Conservation (phyloP, 2,797 vertebrate genomes). For the Myotis daubentonii region DNA sequence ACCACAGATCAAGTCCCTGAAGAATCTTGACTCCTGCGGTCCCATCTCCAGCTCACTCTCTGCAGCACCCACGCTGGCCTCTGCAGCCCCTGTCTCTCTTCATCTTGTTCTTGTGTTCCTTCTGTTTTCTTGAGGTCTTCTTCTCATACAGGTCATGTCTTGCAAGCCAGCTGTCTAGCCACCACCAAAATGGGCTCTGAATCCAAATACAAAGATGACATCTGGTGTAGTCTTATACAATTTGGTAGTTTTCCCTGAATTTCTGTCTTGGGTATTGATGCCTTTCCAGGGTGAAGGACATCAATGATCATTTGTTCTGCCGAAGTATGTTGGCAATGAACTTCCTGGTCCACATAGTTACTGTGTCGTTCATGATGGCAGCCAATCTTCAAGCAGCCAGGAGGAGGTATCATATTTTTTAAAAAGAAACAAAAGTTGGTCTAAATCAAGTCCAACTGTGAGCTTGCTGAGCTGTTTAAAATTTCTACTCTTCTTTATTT, state of each 20-base stretch:
- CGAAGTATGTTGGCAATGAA: not conserved
- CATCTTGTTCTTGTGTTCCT: not conserved
- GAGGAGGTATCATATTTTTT: not conserved
- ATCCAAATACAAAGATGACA: not conserved
- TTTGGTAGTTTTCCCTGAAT: not conserved
- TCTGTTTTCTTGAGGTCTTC: not conserved
- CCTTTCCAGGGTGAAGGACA: not conserved
- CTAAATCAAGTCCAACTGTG: not conserved
- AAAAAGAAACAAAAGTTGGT: not conserved
- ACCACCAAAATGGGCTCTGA: not conserved
- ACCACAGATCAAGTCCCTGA: not conserved
- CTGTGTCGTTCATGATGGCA: not conserved
- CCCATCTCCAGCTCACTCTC: not conserved
- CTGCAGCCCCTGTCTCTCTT: not conserved
- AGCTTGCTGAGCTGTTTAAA: not conserved
- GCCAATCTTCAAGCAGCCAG: not conserved
- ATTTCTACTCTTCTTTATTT: not conserved
- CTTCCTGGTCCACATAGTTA: not conserved
- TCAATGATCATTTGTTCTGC: not conserved
- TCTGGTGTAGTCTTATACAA: not conserved
- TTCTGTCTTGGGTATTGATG: not conserved
- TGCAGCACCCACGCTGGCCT: not conserved
- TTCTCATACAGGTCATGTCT: too few species aligned
- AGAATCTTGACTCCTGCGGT: not conserved
- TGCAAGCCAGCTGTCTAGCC: not conserved